Evolutionary conservation across 1,140 invertebrate genomes (phyloP).

Genomic region (Drosophila sp.): DNA sequence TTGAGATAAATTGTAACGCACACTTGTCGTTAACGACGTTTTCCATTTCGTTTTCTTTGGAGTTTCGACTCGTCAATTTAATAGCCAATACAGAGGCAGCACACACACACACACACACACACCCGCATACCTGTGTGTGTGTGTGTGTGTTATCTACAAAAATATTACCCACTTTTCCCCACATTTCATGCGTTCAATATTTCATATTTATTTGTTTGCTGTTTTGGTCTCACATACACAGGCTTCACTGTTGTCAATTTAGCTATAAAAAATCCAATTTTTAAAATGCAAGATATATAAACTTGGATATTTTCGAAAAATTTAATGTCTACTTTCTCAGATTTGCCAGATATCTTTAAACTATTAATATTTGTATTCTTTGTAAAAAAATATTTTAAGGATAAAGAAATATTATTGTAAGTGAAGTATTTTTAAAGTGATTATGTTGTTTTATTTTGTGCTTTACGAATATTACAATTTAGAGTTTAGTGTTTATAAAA

Average conservation of each 20-base stretch:
- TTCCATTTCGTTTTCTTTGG: constrained; percentile 58
- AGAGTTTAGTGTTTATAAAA: too few relatives aligned
- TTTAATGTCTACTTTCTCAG: too few relatives aligned
- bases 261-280: background rate
- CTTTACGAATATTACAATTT: too few relatives aligned
- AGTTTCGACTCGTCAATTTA: constrained; percentile 38
- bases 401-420: too few relatives aligned
- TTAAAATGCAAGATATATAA: too few relatives aligned
- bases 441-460: too few relatives aligned
- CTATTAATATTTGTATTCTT: too few relatives aligned
- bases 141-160: constrained; percentile 54
- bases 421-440: too few relatives aligned
- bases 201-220: constrained; percentile 76
- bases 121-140: constrained; percentile 12
- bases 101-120: constrained; percentile 35
- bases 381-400: too few relatives aligned
- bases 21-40: constrained; percentile 41
- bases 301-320: too few relatives aligned
- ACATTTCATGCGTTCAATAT: constrained; percentile 77
- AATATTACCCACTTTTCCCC: constrained; percentile 76
- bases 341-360: too few relatives aligned
- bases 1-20: constrained; percentile 73
- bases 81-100: constrained; percentile 69
- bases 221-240: constrained; percentile 33
- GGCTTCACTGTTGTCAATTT: constrained; percentile 24